Base-by-base conservation (phyloP, 2,888 invertebrate species). In the Meiosimyza decipiens region DNA sequence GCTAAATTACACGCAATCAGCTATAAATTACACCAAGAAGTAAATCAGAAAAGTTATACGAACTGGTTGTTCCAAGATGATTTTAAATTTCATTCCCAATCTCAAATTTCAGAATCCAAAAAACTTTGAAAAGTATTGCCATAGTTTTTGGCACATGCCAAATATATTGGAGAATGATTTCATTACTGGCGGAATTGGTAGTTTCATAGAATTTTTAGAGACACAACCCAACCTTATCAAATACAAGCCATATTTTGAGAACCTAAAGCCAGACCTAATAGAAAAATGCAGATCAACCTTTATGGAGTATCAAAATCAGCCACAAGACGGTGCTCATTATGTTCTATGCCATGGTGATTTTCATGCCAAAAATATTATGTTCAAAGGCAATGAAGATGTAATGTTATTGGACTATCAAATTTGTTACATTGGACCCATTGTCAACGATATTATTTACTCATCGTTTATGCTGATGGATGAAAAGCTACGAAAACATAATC, bases 331-430 rank as follows among this genome's bases (percentile, higher is more conserved):
- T 33, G 7, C 16, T 16, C 40, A 9, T 5, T 64, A 18, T 33
- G 22, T 64, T 28, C 75, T 82, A 1, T 78, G 78, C 51, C 83
- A 83, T 65, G 82, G 81, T 0, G 82, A 83, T 50, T 81, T 76
- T 22, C 81, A 83, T 72, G 6, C n/a, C 2, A 64, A 64, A 50
- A 64, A 63, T 1, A 77, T 77, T 6, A 82, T 83, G 22, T 76
- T 82, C 76, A 80, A 82, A 80, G 80, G 79, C 6, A 64, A 33
- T 33, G 40, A 40, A 40, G 40, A 40, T 40, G 40, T 40, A 80
- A 81, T 33, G 77, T 77, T 81, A n/a, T 18, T 82, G 5, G 82
- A 83, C 33, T 83, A 75, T 15, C 82, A 82, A 72, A 18, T 75
- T n/a, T 77, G 79, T 40, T 77, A 75, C 22, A 74, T 81, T 40